Conservation (phyloP, 2,888 invertebrate genomes). For the Mythimna pallens region DNA sequence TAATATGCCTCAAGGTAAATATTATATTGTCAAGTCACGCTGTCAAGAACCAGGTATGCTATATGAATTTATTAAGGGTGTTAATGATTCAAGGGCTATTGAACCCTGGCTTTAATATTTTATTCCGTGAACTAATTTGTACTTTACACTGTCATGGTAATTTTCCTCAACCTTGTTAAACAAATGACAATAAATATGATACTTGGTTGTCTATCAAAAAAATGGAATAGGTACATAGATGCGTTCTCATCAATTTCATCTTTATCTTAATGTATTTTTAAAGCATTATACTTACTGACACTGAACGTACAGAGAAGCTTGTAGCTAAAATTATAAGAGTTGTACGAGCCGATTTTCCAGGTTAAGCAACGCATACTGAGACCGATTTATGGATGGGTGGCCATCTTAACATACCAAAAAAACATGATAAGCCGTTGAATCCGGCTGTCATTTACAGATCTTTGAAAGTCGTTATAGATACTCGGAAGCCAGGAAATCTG, state of each 20-base stretch:
- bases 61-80: conserved; percentile 29
- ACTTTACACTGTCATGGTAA: conserved; percentile 15
- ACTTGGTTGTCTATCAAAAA: not conserved
- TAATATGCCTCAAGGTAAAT: conserved; percentile 25
- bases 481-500: too few species aligned
- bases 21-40: conserved; percentile 33
- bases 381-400: too few species aligned
- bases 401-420: too few species aligned
- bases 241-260: not conserved
- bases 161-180: conserved; percentile 21
- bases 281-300: too few species aligned
- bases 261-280: not conserved
- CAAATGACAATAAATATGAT: conserved; percentile 5
- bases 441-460: too few species aligned
- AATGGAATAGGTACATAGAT: not conserved
- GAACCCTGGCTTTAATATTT: conserved; percentile 34
- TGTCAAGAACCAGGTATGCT: conserved; percentile 16
- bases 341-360: too few species aligned
- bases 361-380: too few species aligned
- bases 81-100: conserved; percentile 43
- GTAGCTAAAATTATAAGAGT: too few species aligned
- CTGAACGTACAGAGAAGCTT: too few species aligned
- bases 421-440: too few species aligned
- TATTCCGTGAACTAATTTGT: conserved; percentile 43
- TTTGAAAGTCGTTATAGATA: too few species aligned